Conservation (phyloP, 2,888 invertebrate genomes). For the Agrochola macilenta region DNA sequence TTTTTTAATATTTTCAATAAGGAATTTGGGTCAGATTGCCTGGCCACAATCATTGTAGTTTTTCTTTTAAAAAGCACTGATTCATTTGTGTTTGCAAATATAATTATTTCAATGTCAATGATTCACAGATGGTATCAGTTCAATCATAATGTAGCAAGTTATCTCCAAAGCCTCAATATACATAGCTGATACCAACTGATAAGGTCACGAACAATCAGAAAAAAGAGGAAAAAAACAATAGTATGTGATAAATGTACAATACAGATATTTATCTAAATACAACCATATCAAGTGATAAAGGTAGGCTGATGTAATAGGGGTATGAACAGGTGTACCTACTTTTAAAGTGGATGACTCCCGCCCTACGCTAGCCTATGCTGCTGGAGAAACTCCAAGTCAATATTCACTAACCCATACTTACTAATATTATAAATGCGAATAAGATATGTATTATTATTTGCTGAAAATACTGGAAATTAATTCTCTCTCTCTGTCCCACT, state of each 20-base stretch:
- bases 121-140: slow-evolving; percentile 22
- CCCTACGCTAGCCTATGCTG: not conserved
- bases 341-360: not conserved
- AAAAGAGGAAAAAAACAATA: not conserved
- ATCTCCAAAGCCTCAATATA: slow-evolving; percentile 12
- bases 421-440: too few relatives aligned
- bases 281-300: not conserved
- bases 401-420: too few relatives aligned
- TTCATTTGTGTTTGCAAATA: slow-evolving; percentile 19
- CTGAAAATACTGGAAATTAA: too few relatives aligned
- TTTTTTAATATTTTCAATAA: not conserved
- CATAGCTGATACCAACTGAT: slow-evolving; percentile 17
- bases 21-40: not conserved
- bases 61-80: slow-evolving; percentile 11
- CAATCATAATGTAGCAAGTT: slow-evolving; percentile 14
- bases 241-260: not conserved
- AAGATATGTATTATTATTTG: too few relatives aligned
- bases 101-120: slow-evolving; percentile 2
- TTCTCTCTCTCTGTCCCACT: too few relatives aligned
- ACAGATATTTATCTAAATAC: slow-evolving; percentile 2
- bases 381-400: too few relatives aligned
- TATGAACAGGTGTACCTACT: not conserved
- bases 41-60: not conserved
- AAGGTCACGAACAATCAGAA: slow-evolving; percentile 3
- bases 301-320: not conserved